These are phyloP conservation scores for Drosophila pectinifera DNA, from an alignment of 1,140 invertebrate genomes.

Conservation along the genomic window DNA sequence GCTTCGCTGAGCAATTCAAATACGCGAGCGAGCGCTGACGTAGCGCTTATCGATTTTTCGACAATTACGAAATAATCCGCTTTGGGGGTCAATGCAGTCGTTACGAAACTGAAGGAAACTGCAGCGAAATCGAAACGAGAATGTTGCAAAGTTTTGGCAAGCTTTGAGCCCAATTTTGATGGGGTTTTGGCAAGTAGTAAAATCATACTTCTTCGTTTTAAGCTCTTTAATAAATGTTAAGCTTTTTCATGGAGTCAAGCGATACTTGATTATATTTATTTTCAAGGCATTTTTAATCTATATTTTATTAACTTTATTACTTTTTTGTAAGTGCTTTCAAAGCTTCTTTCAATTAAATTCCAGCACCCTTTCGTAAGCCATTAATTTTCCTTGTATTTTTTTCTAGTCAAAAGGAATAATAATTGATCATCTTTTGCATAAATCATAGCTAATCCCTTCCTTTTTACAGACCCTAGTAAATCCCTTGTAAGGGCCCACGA, in stretches of 20 bases:
- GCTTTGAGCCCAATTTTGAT: not conserved
- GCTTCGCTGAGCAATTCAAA: conserved; percentile 41
- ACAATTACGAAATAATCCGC: conserved; percentile 45
- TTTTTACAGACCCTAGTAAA: not conserved
- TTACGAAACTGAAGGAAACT: conserved; percentile 14
- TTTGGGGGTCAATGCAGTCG: conserved; percentile 21
- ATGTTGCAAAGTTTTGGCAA: not conserved
- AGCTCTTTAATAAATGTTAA: no score
- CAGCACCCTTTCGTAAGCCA: no score
- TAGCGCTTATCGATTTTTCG: conserved; percentile 45
- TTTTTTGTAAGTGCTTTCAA: not conserved
- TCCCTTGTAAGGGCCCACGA: conserved; percentile 28
- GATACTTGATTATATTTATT: no score
- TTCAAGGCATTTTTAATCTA: not conserved
- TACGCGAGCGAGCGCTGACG: conserved; percentile 33
- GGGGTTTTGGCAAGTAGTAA: not conserved
- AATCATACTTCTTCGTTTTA: not conserved
- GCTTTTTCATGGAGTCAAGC: no score
- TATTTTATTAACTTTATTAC: not conserved
- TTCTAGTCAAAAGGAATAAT: not conserved
- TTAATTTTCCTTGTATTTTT: not conserved
- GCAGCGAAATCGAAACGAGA: conserved; percentile 12
- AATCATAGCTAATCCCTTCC: conserved; percentile 4
- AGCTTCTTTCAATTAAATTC: no score
- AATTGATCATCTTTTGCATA: conserved; percentile 11